These are phyloP conservation scores for Prochilodus magdalenae DNA, from an alignment of 2,113 vertebrate genomes.

Conservation along the genomic window DNA sequence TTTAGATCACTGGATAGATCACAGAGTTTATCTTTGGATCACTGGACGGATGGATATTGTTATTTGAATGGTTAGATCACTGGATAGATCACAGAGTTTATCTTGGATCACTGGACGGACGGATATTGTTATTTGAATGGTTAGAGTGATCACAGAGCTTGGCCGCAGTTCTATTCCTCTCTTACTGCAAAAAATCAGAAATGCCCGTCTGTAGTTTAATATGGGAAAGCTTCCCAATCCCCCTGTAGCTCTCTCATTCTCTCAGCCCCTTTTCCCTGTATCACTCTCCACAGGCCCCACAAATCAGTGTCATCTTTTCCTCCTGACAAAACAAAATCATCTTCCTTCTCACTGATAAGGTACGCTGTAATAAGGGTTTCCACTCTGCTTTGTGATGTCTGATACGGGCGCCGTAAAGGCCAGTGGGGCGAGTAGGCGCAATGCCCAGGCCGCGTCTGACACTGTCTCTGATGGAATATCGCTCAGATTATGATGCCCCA, in stretches of 20 bases:
- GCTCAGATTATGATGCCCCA: constrained; percentile 3
- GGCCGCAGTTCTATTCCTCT: neutral
- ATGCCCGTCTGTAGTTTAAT: constrained; percentile 5
- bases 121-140: too few species aligned
- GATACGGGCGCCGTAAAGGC: neutral
- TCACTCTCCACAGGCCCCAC: constrained; percentile 1
- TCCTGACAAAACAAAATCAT: constrained; percentile 26
- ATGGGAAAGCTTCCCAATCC: constrained; percentile 3
- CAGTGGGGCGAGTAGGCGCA: neutral
- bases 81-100: too few species aligned
- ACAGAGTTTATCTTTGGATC: too few species aligned
- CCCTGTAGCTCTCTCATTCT: neutral
- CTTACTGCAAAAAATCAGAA: neutral
- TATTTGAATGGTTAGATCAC: too few species aligned
- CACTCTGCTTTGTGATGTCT: neutral
- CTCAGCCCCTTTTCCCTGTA: neutral
- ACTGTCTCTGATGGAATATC: constrained; percentile 20
- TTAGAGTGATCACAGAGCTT: too few species aligned
- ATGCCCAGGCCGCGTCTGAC: constrained; percentile 1
- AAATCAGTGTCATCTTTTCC: constrained; percentile 30
- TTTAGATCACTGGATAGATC: too few species aligned
- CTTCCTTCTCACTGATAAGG: constrained; percentile 13
- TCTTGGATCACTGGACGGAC: too few species aligned
- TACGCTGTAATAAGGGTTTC: neutral
- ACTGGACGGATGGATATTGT: too few species aligned